Percentiles rank a stretch among this genome's conserved stretches.
These are phyloP conservation scores for Tolypeutes matacus DNA, from an alignment of 2,797 vertebrate species.

Conservation along the genomic window DNA sequence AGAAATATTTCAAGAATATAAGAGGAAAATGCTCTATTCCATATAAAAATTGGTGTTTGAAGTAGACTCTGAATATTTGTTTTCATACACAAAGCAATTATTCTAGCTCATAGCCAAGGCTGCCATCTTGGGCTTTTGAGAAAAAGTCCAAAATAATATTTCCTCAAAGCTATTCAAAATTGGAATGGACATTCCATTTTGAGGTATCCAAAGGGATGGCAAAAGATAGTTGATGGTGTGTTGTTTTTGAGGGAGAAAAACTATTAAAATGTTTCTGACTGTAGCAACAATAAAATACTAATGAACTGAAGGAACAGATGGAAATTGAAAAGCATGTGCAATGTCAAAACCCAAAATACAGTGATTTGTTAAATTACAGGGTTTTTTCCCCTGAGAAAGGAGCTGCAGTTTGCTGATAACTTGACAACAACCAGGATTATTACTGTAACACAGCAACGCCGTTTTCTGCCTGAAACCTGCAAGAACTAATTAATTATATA, in stretches of 20 bases:
- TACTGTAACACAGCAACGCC: constrained; percentile 70
- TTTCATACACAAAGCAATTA: constrained; percentile 72
- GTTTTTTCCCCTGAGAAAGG: constrained; percentile 71
- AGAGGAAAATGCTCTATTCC: neutral
- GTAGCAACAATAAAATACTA: constrained; percentile 82
- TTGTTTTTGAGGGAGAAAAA: constrained; percentile 72
- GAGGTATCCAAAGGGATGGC: constrained; percentile 69
- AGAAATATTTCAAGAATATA: neutral
- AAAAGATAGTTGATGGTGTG: constrained; percentile 63
- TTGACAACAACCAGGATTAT: constrained; percentile 73
- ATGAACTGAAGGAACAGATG: constrained; percentile 81
- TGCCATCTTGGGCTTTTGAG: constrained; percentile 62
- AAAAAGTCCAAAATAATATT: constrained; percentile 67
- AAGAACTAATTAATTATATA: constrained; percentile 80
- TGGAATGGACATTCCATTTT: constrained; percentile 71
- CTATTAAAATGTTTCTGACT: constrained; percentile 79
- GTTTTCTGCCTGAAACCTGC: constrained; percentile 66
- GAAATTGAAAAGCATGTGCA: constrained; percentile 80
- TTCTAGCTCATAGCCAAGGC: constrained; percentile 56
- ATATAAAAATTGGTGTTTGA: constrained; percentile 48
- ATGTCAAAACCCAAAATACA: constrained; percentile 81
- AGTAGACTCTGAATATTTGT: constrained; percentile 64
- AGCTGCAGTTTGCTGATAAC: constrained; percentile 84
- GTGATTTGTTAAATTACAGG: constrained; percentile 83
- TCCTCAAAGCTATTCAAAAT: constrained; percentile 71